phyloP scores from a whole-genome alignment of 2,888 invertebrate genomes.

The Dicranocentrus wangi region DNA sequence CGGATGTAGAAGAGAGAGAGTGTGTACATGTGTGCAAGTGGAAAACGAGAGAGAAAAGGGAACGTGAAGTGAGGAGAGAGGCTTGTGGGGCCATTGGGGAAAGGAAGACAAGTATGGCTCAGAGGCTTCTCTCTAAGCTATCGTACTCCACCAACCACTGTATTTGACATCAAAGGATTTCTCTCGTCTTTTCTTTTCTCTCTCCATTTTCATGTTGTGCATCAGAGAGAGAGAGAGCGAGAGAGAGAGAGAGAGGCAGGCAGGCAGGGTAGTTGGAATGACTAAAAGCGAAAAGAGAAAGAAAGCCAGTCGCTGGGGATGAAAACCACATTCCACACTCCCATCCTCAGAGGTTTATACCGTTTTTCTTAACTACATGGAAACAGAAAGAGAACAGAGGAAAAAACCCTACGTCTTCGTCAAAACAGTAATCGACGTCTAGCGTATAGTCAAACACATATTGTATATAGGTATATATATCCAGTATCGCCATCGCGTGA shows the following conservation, averaged over 20 bases:
- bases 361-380: slow-evolving; percentile 49
- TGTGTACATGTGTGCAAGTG: slow-evolving; percentile 34
- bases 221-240: too few species aligned
- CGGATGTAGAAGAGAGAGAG: background rate
- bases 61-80: slow-evolving; percentile 43
- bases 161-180: slow-evolving; percentile 73
- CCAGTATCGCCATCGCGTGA: too few species aligned
- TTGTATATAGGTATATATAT: too few species aligned
- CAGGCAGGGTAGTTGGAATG: slow-evolving; percentile 34
- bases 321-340: slow-evolving; percentile 66
- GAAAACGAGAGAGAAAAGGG: slow-evolving; percentile 26
- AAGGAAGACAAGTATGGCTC: slow-evolving; percentile 62
- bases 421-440: slow-evolving; percentile 44
- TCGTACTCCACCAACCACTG: slow-evolving; percentile 63
- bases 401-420: slow-evolving; percentile 31
- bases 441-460: background rate
- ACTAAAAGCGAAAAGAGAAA: slow-evolving; percentile 60
- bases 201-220: slow-evolving; percentile 55
- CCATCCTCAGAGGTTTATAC: slow-evolving; percentile 56
- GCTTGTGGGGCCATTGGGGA: slow-evolving; percentile 53
- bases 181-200: slow-evolving; percentile 65
- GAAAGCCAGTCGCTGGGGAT: slow-evolving; percentile 61
- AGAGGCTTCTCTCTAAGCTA: slow-evolving; percentile 51
- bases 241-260: too few species aligned
- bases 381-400: slow-evolving; percentile 25